Evolutionary conservation across 2,797 vertebrate species (phyloP).

Genomic region (Amniataba percoides): DNA sequence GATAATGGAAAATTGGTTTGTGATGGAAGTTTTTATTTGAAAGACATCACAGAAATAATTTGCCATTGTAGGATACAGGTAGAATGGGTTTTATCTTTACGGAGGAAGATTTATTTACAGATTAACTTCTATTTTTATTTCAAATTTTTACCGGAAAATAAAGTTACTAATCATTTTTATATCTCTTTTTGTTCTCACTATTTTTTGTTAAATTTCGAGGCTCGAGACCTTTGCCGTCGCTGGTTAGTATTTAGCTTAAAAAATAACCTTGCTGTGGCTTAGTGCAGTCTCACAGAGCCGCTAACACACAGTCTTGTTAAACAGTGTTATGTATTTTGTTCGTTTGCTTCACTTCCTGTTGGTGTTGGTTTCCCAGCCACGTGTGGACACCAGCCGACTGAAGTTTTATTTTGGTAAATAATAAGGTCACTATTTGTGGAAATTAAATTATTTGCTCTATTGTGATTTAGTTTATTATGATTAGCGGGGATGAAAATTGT

Average conservation of each 20-base stretch:
- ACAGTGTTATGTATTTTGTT: background rate
- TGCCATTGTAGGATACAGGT: background rate
- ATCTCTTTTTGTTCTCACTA: too few species aligned
- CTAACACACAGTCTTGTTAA: background rate
- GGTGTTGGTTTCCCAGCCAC: background rate
- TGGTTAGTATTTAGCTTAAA: background rate
- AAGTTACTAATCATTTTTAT: background rate
- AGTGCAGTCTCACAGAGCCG: background rate
- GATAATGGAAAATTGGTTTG: background rate
- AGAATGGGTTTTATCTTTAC: too few species aligned
- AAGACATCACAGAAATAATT: background rate
- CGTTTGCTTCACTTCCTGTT: background rate
- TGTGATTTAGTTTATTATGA: background rate
- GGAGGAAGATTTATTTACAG: too few species aligned
- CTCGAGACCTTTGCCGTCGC: background rate
- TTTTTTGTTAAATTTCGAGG: background rate
- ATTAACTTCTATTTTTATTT: too few species aligned
- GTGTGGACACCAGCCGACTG: background rate
- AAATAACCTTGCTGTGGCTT: background rate
- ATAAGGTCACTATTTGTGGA: background rate
- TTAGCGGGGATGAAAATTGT: background rate
- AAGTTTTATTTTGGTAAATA: background rate
- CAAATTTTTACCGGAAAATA: background rate
- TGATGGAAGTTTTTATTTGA: constrained; percentile 7
- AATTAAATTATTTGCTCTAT: background rate